Evolutionary conservation across 2,888 invertebrate species (phyloP), one percentile per base, ranked within the genome.

Genomic region (Ashinkailepas kermadecensis): DNA sequence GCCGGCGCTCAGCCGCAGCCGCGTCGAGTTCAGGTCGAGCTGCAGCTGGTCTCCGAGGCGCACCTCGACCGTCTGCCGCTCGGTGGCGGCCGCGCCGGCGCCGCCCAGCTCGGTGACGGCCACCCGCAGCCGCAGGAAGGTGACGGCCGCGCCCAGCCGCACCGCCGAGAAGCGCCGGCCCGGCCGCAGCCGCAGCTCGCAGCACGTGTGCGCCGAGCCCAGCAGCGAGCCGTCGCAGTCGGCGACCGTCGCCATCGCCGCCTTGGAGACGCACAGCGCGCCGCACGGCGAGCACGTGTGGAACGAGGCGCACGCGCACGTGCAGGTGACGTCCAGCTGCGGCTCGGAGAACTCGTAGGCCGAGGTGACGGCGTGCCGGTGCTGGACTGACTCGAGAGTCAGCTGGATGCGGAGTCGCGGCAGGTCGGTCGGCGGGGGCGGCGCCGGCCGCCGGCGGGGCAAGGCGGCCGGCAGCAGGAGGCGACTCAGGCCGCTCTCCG

Each of bases 171-270:
- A 79, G 58, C 58, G 4, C 58, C 12, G 23, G 79, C 79, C 79
- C 23, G 79, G 58, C 79, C 13, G 12, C 58, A 79, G n/a, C 25
- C 10, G 23, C 79, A 79, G 23, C 58, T 79, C 58, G 25, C 79
- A 79, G 58, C 79, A 79, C 12, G 79, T 79, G 79, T 18, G 79
- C 23, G 79, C 79, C 79, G 79, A 57, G 57, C 79, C 79, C 58
- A 79, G 79, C 23, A 79, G 25, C 79, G 79, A 79, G 79, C 59
- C 79, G 13, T 23, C 56, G 58, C 79, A 79, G 79, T 79, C 79
- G 23, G 79, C 23, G 58, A 25, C 57, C 79, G 79, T 23, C 74
- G 74, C 54, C 1, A 6, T 9, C 9, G 21, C 13, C 74, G 74
- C 54, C 74, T 74, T 74, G 54, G 74, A 74, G n/a, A 79, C 79